phyloP scores from a whole-genome alignment of 2,888 invertebrate species.

The Harpalus rubripes region DNA sequence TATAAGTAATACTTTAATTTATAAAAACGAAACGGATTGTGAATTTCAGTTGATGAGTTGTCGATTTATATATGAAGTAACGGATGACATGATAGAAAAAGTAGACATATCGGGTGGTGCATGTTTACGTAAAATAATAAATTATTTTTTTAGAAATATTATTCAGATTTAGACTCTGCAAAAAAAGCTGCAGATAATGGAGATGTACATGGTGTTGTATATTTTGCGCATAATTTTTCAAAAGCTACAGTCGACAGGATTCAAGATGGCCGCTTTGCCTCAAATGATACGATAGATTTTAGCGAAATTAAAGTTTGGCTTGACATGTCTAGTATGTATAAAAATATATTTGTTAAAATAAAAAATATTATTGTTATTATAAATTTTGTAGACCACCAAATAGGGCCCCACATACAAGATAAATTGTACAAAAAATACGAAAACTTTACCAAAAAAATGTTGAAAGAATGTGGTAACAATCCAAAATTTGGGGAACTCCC shows the following conservation, averaged over 20 bases:
- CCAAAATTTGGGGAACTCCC: constrained; percentile 81
- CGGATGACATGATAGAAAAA: constrained; percentile 80
- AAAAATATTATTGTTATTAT: too few species aligned
- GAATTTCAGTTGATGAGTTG: constrained; percentile 81
- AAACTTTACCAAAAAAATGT: constrained; percentile 82
- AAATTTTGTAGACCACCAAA: constrained; percentile 86
- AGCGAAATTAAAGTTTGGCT: constrained; percentile 85
- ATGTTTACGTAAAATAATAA: too few species aligned
- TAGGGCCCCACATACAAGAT: constrained; percentile 86
- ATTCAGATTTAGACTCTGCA: constrained; percentile 79
- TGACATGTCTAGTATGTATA: constrained; percentile 86
- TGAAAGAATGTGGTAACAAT: constrained; percentile 83
- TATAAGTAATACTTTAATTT: constrained; percentile 75
- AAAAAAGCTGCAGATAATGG: constrained; percentile 79
- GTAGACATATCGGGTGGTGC: constrained; percentile 71
- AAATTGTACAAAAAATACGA: constrained; percentile 85
- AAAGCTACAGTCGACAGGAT: constrained; percentile 80
- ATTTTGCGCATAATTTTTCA: constrained; percentile 87
- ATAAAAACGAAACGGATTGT: constrained; percentile 76
- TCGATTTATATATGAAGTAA: constrained; percentile 81
- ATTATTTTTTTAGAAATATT: constrained; percentile 79
- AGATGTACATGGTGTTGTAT: constrained; percentile 82
- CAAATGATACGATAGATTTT: constrained; percentile 79
- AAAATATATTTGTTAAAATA: neutral
- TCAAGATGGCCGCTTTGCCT: constrained; percentile 80